Conservation (phyloP, 2,113 vertebrate species). For the Tauraco erythrolophus region DNA sequence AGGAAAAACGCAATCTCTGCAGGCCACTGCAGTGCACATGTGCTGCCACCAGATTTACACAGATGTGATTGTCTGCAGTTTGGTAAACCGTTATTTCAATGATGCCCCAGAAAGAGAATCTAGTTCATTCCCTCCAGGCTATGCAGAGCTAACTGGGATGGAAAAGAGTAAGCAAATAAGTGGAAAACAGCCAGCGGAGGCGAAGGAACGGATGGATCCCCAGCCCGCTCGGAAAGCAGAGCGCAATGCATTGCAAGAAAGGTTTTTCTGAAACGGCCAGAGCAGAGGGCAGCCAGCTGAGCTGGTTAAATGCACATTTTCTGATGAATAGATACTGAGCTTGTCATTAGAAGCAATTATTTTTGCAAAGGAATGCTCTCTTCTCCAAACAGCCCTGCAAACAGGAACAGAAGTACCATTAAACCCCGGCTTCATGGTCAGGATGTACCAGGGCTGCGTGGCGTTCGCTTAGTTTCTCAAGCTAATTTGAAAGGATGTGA, state of each 20-base stretch:
- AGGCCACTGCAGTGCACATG: background rate
- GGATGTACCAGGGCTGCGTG: background rate
- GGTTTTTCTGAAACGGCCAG: background rate
- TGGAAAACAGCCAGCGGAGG: constrained; percentile 28
- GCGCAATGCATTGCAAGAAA: background rate
- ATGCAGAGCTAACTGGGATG: constrained; percentile 24
- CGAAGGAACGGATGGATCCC: background rate
- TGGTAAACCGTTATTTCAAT: background rate
- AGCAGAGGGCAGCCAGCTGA: background rate
- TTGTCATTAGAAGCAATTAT: background rate
- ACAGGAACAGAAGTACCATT: background rate
- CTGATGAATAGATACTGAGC: background rate
- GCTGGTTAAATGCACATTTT: background rate
- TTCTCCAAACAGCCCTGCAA: background rate
- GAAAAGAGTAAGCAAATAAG: constrained; percentile 32
- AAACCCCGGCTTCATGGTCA: background rate
- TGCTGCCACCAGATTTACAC: constrained; percentile 22
- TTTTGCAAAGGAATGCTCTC: background rate
- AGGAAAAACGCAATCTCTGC: background rate
- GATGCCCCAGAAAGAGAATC: constrained; percentile 59
- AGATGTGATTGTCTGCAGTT: background rate
- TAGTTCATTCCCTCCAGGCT: constrained; percentile 51
- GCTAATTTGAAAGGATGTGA: background rate
- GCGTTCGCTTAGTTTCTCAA: background rate
- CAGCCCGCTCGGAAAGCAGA: background rate